Conservation (phyloP, 2,888 invertebrate species). For the Diarsia brunnea region DNA sequence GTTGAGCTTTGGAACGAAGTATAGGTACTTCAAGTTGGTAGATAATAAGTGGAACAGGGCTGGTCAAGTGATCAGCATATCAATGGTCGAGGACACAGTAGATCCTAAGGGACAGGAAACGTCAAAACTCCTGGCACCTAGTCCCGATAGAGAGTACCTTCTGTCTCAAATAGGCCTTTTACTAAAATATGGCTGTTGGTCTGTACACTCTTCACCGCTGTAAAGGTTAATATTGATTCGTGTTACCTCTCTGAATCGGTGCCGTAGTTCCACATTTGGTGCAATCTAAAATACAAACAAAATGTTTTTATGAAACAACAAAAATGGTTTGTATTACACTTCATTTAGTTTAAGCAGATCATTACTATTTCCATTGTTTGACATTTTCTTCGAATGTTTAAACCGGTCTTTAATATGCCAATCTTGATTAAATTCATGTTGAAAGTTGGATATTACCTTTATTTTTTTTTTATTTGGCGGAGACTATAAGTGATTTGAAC, state of each 20-base stretch:
- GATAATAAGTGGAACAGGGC: background rate
- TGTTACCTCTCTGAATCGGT: constrained; percentile 43
- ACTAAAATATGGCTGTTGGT: constrained; percentile 14
- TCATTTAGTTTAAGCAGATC: background rate
- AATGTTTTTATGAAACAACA: background rate
- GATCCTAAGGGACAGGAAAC: background rate
- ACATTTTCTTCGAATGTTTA: background rate
- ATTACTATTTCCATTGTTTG: background rate
- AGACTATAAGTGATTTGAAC: too few relatives aligned
- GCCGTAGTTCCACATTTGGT: constrained; percentile 34
- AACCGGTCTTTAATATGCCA: background rate
- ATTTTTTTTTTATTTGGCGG: too few relatives aligned
- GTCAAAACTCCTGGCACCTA: too few relatives aligned
- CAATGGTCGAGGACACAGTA: background rate
- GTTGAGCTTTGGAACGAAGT: background rate
- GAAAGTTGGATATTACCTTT: too few relatives aligned
- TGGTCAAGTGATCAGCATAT: background rate
- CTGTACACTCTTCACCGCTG: constrained; percentile 14
- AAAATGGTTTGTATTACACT: constrained; percentile 2
- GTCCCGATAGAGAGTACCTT: background rate
- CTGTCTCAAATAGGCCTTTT: background rate
- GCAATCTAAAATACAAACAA: constrained; percentile 43
- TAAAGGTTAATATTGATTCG: constrained; percentile 2
- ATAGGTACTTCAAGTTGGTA: background rate
- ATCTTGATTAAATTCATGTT: too few relatives aligned